Evolutionary conservation across 2,113 vertebrate species (phyloP), one percentile per base, ranked within the genome.

Genomic region (Loxodonta africana): DNA sequence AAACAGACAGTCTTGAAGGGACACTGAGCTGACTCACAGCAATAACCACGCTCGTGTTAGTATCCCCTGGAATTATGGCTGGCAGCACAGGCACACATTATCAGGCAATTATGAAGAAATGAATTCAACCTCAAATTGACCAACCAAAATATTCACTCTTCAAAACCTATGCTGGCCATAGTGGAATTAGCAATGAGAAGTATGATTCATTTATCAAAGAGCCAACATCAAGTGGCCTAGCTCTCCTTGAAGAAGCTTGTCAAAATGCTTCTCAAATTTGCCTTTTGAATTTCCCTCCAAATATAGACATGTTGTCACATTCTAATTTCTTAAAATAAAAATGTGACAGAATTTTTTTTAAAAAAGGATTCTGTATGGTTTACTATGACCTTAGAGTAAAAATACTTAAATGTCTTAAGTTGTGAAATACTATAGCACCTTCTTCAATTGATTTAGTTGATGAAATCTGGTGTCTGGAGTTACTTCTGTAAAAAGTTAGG

Each of bases 241-340:
- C 15, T 74, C 30, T 94, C 83, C 92, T 65, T 46, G 18, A 84
- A 88, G 69, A 83, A 80, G 91, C n/a, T 5, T 71, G 67, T 90
- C 33, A 74, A 87, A 94, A 90, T 62, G 46, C 84, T 93, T 12
- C 48, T 74, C 63, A 12, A 23, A 41, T 2, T 74, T 71, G n/a
- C 48, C 53, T 76, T 86, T 74, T 46, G 57, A 63, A 83, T 91
- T 96, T 93, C 71, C 93, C 83, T 41, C 65, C 44, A 44, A 81
- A 80, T 74, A 41, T 8, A 97, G 89, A 81, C 37, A 92, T 20
- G 60, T 60, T 69, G 48, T 92, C 63, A 2, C n/a, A 90, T 90
- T 89, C 57, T 85, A 83, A 67, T 90, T 95, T 28, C 57, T 92
- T 94, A 93, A 97, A 85, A 89, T 78, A 91, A 95, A 92, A 83